Evolutionary conservation across 2,113 vertebrate genomes (phyloP), one percentile per base, ranked within the genome.

Genomic region (Callipepla squamata): DNA sequence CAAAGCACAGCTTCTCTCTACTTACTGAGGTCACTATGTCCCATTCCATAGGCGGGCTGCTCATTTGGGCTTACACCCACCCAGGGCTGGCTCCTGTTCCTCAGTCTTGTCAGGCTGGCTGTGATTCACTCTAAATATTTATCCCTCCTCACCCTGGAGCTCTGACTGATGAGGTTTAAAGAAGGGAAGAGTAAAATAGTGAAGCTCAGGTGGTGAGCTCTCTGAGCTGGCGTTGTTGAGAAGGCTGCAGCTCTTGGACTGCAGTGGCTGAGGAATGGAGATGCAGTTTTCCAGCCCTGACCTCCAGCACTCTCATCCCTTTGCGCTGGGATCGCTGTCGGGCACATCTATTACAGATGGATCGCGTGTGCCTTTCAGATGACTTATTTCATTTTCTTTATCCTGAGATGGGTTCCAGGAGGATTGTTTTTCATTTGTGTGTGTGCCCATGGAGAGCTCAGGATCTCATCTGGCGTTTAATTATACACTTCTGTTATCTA

Each of bases 401-500:
- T 6, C 40, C 6, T 8, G 0, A 1, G 38, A 34, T 4, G 0
- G 8, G 22, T 45, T 85, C 51, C 47, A 61, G 85, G 61, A 65
- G 89, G 87, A 80, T 83, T 94, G 82, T 53, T 70, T 94, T 93
- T 91, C 83, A n/a, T 94, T 78, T 94, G 42, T 74, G 78, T 53
- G 22, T 51, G 16, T 75, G 57, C 89, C 61, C 69, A 84, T 6
- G 0, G 26, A 80, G 84, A 85, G 77, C 82, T 94, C 4, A 1
- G 66, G 82, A 88, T 87, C 76, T 92, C 85, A 91, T 92, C 87
- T 93, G 93, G 68, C 80, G 88, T 90, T 91, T 88, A 72, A 72
- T 44, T 23, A 57, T 72, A 32, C 48, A 47, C 87, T 94, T 94
- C 85, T 94, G 82, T 91, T 94, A 90, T 72, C 85, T 87, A 32